Evolutionary conservation across 2,113 vertebrate genomes (phyloP).

Genomic region (Tetraodon nigroviridis): DNA sequence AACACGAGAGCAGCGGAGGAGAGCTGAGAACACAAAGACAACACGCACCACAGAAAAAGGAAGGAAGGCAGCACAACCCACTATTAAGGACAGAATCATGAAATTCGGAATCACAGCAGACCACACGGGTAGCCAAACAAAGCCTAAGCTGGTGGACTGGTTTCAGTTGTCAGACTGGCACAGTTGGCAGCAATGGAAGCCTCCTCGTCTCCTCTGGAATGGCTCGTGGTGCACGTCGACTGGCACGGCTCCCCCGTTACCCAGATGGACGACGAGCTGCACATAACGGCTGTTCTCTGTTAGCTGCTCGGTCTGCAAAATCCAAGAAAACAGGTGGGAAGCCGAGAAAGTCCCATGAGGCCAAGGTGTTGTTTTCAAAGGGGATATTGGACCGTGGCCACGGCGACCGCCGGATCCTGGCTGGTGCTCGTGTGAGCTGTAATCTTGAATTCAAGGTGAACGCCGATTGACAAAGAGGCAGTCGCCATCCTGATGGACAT

Average conservation of each 20-base stretch:
- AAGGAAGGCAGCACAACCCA: conserved; percentile 44
- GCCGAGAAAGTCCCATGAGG: conserved; percentile 3
- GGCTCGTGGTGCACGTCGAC: conserved; percentile 34
- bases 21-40: conserved; percentile 47
- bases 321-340: conserved; percentile 6
- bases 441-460: too few relatives aligned
- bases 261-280: conserved; percentile 47
- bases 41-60: conserved; percentile 29
- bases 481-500: too few relatives aligned
- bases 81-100: conserved; percentile 56
- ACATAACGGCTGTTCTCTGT: conserved; percentile 23
- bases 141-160: conserved; percentile 60
- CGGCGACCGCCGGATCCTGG: conserved; percentile 5
- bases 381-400: conserved; percentile 7
- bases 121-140: conserved; percentile 53
- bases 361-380: neutral
- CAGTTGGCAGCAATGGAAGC: conserved; percentile 57
- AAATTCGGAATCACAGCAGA: conserved; percentile 54
- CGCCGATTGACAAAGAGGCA: too few relatives aligned
- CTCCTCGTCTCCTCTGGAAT: conserved; percentile 25
- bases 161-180: conserved; percentile 60
- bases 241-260: conserved; percentile 22
- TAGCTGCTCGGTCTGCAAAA: conserved; percentile 17
- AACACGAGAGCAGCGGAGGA: conserved; percentile 56
- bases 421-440: neutral